Evolutionary conservation across 2,888 invertebrate species (phyloP), one percentile per base, ranked within the genome.

Genomic region (Philonicus albiceps): DNA sequence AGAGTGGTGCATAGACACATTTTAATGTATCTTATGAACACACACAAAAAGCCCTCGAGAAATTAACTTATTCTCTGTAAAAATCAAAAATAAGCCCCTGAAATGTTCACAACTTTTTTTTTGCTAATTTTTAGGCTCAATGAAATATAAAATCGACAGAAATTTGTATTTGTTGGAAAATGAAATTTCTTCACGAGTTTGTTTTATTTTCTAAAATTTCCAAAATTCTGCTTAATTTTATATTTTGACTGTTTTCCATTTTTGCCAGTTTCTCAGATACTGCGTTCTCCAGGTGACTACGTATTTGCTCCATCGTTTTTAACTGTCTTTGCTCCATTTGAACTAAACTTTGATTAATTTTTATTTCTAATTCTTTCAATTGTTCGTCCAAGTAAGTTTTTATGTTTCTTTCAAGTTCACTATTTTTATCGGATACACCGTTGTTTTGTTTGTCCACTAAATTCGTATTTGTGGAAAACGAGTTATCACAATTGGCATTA

Each of bases 261-360:
- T 76, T 11, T 76, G n/a, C 16, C 2, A 76, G 3, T 19, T 22
- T 37, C 22, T 43, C 40, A 22, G 34, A 22, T 31, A 72, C 13
- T 3, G 13, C 3, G 11, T 83, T 40, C 1, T 64, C 16, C 55
- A 75, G n/a, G 34, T 91, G 72, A 30, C 87, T 88, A 53, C 92
- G 87, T 43, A 92, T 91, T 88, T 88, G 88, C 72, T 92, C 89
- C 1, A 92, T 84, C 86, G 91, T 92, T 13, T 88, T 86, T 22
- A 89, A 88, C 84, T 91, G 92, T 19, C 89, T 85, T 31, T 89
- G 81, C 75, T 91, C 90, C 43, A 90, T 89, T 16, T 87, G 88
- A 0, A 89, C 22, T 2, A 64, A 11, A 8, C 64, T 27, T 27
- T 64, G 64, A 22, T 64, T 11, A 2, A 22, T 64, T 27, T 27